Conservation (phyloP, 2,888 invertebrate species). For the Allacma fusca region DNA sequence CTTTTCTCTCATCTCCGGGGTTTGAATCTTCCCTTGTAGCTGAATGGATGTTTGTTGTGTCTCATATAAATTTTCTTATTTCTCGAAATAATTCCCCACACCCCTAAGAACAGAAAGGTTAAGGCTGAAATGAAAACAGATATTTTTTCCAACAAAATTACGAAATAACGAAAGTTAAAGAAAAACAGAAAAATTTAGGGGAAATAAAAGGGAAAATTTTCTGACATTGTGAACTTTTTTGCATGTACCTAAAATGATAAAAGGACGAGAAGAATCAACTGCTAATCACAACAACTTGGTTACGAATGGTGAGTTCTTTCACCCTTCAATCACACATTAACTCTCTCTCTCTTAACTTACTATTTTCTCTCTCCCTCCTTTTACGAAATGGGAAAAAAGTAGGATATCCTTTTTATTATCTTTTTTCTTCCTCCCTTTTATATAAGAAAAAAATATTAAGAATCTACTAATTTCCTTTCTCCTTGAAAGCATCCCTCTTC, state of each 20-base stretch:
- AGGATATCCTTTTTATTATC: not conserved
- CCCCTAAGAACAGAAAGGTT: too few relatives aligned
- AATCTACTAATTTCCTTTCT: not conserved
- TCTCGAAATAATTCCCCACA: not conserved
- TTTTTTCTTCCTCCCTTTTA: not conserved
- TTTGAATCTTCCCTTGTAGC: not conserved
- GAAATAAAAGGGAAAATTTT: conserved; percentile 22
- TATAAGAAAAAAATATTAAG: not conserved
- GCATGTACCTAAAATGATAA: conserved; percentile 55
- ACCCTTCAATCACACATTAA: conserved; percentile 37
- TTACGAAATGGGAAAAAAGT: not conserved
- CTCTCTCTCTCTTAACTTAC: conserved; percentile 8
- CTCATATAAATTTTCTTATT: not conserved
- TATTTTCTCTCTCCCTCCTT: conserved; percentile 21
- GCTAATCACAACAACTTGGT: conserved; percentile 95
- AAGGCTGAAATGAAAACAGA: too few relatives aligned
- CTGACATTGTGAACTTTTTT: conserved; percentile 40
- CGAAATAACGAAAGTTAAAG: not conserved
- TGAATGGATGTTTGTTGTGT: not conserved
- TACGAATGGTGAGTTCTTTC: conserved; percentile 84
- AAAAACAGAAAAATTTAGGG: not conserved
- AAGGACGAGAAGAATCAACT: conserved; percentile 98
- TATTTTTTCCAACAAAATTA: too few relatives aligned
- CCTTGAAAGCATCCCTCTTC: not conserved
- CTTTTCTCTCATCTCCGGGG: too few relatives aligned